Base-by-base conservation (phyloP, 2,797 vertebrate species). In the Simalia tracyae region DNA sequence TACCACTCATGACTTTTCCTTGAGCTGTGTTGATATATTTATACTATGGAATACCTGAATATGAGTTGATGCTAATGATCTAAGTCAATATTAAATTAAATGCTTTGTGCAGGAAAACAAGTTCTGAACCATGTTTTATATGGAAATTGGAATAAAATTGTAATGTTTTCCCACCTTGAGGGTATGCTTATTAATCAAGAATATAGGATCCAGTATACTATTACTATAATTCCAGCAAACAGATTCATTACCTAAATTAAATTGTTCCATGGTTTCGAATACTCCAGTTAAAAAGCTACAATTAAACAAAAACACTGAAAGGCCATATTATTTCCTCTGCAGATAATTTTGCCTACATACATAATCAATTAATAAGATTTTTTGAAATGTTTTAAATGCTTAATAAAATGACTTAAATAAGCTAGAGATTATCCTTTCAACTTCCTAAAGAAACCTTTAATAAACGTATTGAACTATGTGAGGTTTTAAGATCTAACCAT, bases 331-430 rank as follows among this genome's bases (percentile, higher is more conserved):
- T 10, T 93, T 88, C 5, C 15, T 1, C 88, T 60, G 91, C 91
- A 56, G 1, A 91, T 81, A 4, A 1, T 89, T 94, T 88, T 93
- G 0, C 17, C 89, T 22, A 0, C 90, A 86, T 0, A 0, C 1
- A 61, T 87, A 90, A 91, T 92, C n/a, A 76, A 36, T 84, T 60
- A 91, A 24, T 84, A 90, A 22, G 1, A 3, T 2, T 7, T 90
- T 81, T 63, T 89, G 86, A 54, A 85, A 24, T 57, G 4, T 88
- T 93, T 94, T 87, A 91, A 63, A 36, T 88, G 6, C 17, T 91
- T 94, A 26, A 56, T 68, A 93, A 91, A 93, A 87, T 94, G 64
- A 84, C 54, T 91, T 90, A 15, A 31, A 91, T 89, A 91, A 84
- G 66, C 68, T 89, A 89, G 9, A 8, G 22, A 87, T 92, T 5